phyloP scores from a whole-genome alignment of 2,797 vertebrate genomes.

The Kryptopterus vitreolus region DNA sequence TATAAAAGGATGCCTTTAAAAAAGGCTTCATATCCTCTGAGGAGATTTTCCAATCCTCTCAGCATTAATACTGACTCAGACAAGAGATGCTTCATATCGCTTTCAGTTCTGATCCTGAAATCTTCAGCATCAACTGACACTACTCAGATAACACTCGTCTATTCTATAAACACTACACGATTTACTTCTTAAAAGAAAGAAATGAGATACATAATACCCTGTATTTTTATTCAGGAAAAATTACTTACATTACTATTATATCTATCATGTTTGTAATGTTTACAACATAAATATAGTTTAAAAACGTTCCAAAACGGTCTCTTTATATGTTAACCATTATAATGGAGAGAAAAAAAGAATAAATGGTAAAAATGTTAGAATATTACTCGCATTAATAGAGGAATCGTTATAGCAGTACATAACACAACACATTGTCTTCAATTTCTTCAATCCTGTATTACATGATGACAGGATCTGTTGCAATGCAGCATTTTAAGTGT shows the following conservation, averaged over 20 bases:
- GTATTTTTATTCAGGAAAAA: not conserved
- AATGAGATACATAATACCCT: no score
- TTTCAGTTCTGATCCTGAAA: not conserved
- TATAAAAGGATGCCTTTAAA: not conserved
- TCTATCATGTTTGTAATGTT: no score
- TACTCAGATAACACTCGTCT: no score
- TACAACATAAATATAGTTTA: not conserved
- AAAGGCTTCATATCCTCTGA: not conserved
- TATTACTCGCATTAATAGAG: no score
- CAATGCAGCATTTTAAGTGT: no score
- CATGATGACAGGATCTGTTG: not conserved
- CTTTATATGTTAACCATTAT: not conserved
- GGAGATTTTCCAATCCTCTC: not conserved
- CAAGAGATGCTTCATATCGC: not conserved
- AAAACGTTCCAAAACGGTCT: not conserved
- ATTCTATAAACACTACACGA: no score
- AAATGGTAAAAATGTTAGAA: no score
- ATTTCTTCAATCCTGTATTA: not conserved
- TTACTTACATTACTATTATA: not conserved
- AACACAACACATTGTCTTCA: not conserved
- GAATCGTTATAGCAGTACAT: not conserved
- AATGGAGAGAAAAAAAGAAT: not conserved
- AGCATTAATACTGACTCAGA: not conserved
- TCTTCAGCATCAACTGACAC: not conserved
- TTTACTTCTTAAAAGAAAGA: no score